Base-by-base conservation (phyloP, 92 coral and sea anemone species). In the Blastomussa wellsi region DNA sequence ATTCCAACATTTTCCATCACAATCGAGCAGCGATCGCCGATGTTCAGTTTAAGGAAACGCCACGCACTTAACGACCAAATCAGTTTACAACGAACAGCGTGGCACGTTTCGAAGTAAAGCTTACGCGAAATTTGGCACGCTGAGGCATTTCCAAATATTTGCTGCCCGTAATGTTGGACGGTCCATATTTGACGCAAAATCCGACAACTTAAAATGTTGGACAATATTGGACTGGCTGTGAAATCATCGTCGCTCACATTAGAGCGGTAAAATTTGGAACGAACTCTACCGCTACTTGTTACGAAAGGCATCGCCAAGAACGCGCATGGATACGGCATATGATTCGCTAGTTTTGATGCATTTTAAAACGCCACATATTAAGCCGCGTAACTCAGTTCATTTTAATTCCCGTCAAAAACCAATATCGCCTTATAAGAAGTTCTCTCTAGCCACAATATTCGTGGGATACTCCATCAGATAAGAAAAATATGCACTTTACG, bases 141-240 rank as follows among this genome's bases (percentile, higher is more conserved):
- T 26, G 5, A 41, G 29, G 60, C 49, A 47, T 52, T 73, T 71
- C 70, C 78, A 53, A 71, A 82, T 72, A 82, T 82, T 79, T 82
- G 69, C 86, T 28, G n/a, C 2, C 38, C 0, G 29, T 51, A 57
- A 75, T 83, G 80, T 83, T 83, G 80, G 87, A 74, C 87, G 74
- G 74, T 47, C 33, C 28, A 31, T 7, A 60, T 31, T 74, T 39
- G 47, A 83, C 41, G 33, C 87, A 42, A 83, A 74, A 83, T 24
- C 31, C 74, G 26, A 60, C 74, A 39, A 20, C 15, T 79, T 38
- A 79, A 41, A n/a, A 80, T 17, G 15, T 11, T 39, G 42, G 47
- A 39, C n/a, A 39, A 35, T 83, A 83, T 74, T 75, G 80, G 87
- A 72, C 79, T 52, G 32, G 26, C 71, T 82, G 47, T 39, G 10